phyloP scores from a whole-genome alignment of 1,140 invertebrate species.

The Andrena cerasifolii region DNA sequence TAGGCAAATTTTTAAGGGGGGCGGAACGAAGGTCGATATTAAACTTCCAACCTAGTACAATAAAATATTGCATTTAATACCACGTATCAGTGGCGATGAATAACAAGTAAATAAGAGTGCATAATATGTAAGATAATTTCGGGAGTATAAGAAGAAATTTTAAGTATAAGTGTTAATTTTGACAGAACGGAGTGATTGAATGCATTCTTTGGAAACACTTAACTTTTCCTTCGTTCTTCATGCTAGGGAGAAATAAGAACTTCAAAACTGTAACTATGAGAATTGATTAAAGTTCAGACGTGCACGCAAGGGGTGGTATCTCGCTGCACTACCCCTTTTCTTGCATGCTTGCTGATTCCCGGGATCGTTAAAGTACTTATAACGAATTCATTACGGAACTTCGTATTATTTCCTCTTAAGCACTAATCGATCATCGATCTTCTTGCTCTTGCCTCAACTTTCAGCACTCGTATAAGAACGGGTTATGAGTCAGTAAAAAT shows the following conservation, averaged over 20 bases:
- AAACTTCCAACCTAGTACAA: no score
- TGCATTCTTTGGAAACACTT: neutral
- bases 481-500: no score
- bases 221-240: neutral
- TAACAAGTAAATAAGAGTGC: no score
- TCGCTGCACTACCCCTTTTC: neutral
- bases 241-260: neutral
- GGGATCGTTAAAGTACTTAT: slow-evolving; percentile 15
- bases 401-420: slow-evolving; percentile 9
- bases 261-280: slow-evolving; percentile 40
- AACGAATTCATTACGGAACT: slow-evolving; percentile 10
- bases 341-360: slow-evolving; percentile 15
- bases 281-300: slow-evolving; percentile 48
- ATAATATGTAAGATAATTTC: no score
- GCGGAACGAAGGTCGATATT: no score
- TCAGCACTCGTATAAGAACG: neutral
- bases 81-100: no score
- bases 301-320: slow-evolving; percentile 32
- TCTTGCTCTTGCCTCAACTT: no score
- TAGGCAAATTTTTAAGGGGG: no score
- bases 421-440: neutral
- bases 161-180: no score
- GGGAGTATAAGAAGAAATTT: no score
- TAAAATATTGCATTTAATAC: no score
- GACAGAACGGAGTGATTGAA: no score